Base-by-base conservation (phyloP, 2,888 invertebrate species). In the Polydrusus pterygomalis region DNA sequence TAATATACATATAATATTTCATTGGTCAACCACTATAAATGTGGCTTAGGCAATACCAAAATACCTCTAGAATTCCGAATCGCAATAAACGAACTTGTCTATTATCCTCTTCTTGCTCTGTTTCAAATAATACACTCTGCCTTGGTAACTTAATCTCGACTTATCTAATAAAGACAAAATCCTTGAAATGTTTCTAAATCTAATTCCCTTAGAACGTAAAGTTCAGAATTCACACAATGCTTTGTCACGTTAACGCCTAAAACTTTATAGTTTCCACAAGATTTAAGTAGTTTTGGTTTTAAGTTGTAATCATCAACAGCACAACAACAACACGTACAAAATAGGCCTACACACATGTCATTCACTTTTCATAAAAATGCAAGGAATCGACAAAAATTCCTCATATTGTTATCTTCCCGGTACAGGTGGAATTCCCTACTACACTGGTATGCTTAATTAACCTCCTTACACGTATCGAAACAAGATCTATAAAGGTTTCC, bases 151-250 rank as follows among this genome's bases (percentile, higher is more conserved):
- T 58, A 58, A 58, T 11, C 40, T 6, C 40, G 3, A 58, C 54
- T 30, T n/a, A 58, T 34, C 10, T 30, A 20, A 25, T 30, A 34
- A 58, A 58, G 58, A 13, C n/a, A 45, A 45, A n/a, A 45, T n/a
- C 45, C 6, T n/a, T 13, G 45, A 45, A 45, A 15, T 45, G 15
- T 45, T 45, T 45, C 45, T n/a, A 2, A n/a, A 45, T 45, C 15
- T n/a, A 45, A 45, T 45, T 45, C 45, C 45, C 45, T 45, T 45
- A 7, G n/a, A 45, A n/a, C 6, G 15, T n/a, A 13, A 15, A 45
- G 45, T 45, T 15, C 15, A 45, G 45, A n/a, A 45, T n/a, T 45
- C 40, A n/a, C n/a, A 45, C 45, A 45, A 45, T 45, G 45, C 15
- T n/a, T 45, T 45, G 25, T 1, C 25, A 25, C 25, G 6, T 45